Base-by-base conservation (phyloP, 2,888 invertebrate genomes). In the Chrysina gloriosa region DNA sequence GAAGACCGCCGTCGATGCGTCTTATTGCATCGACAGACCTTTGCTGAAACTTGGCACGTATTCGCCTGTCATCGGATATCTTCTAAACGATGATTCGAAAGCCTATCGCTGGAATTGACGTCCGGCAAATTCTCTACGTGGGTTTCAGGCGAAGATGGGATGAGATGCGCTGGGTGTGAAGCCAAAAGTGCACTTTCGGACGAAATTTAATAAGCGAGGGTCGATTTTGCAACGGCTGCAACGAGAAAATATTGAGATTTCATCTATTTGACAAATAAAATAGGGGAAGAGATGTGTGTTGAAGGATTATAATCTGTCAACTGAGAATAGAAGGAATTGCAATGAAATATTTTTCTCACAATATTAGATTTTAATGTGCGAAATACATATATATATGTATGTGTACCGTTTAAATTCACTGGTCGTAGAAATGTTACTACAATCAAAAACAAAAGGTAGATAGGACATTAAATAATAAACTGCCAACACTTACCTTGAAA, bases 61-160 rank as follows among this genome's bases (percentile, higher is more conserved):
- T 42, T 42, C 58, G 58, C 58, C 58, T 61, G 58, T 61, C 58
- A 61, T 61, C 58, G 58, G 58, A 61, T 61, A 61, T 61, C 58
- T 61, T 61, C 52, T 16, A 42, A 42, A 27, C 42, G 58, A 61
- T 61, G 42, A 61, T 58, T 42, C 58, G 58, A 61, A 45, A 29
- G 42, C 42, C 58, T 61, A 61, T 42, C 42, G 27, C 42, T 61
- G 58, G 16, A 61, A 61, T 42, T 61, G 58, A 61, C 58, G 39
- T 61, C 58, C 58, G 25, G 58, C 23, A 27, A 42, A 61, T 42
- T 61, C 58, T 61, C 27, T 29, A 61, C 58, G 58, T 61, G 56
- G 11, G 58, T 42, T 58, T 16, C 14, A 16, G 11, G 42, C 58
- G 31, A 31, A 34, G 31, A 19, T 6, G 54, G 27, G 27, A 61